Conservation (phyloP, 2,797 vertebrate species). For the Capromys pilorides region DNA sequence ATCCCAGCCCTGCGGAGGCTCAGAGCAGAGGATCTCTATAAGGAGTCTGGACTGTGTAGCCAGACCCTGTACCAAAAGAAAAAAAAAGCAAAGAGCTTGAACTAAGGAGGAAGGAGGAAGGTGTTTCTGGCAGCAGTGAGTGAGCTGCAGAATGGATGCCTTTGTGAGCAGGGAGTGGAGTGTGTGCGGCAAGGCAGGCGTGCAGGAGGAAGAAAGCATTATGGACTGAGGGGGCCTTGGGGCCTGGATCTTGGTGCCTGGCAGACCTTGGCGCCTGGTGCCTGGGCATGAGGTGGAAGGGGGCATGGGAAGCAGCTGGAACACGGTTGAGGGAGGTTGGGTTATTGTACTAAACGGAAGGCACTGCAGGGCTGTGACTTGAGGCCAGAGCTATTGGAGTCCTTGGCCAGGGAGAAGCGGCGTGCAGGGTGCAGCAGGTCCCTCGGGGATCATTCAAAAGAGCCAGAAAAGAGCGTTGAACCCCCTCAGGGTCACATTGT, state of each 20-base stretch:
- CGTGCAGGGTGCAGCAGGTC: background rate
- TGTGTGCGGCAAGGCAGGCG: background rate
- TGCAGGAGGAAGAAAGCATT: background rate
- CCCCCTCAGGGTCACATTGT: background rate
- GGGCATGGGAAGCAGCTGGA: no score
- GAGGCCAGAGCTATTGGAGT: background rate
- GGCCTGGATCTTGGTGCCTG: no score
- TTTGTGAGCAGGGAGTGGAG: background rate
- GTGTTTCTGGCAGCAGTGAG: background rate
- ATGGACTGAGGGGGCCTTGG: background rate
- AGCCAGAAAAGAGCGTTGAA: background rate
- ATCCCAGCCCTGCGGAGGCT: no score
- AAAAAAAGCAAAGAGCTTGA: background rate
- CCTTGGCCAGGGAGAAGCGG: background rate
- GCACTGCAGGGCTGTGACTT: background rate
- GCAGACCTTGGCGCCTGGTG: fast-evolving
- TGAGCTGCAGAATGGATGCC: background rate
- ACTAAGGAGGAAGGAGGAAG: background rate
- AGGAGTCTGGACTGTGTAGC: no score
- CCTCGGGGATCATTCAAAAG: background rate
- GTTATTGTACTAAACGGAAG: background rate
- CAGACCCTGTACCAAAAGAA: no score
- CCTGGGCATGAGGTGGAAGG: background rate
- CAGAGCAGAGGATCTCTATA: no score
- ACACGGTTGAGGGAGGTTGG: background rate